Percentiles rank a stretch among this genome's conserved stretches.
Evolutionary conservation across 1,140 invertebrate genomes (phyloP).

Genomic region (Hirudo medicinalis): DNA sequence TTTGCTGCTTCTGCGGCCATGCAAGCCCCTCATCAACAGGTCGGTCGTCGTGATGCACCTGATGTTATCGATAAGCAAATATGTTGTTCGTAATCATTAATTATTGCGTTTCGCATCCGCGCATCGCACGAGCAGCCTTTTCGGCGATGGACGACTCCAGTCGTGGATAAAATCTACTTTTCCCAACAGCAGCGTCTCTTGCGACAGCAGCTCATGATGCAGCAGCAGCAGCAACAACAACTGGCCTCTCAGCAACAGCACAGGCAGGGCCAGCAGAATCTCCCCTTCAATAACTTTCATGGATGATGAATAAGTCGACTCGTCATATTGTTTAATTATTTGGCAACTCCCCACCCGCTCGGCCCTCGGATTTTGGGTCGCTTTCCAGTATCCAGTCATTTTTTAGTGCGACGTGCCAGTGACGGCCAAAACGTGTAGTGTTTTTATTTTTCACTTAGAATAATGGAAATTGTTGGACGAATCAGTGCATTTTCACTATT

Average conservation of each 20-base stretch:
- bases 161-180: neutral
- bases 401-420: too few relatives aligned
- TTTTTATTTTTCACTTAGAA: too few relatives aligned
- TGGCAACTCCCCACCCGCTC: too few relatives aligned
- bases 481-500: too few relatives aligned
- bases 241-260: neutral
- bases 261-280: neutral
- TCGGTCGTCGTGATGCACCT: neutral
- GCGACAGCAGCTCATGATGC: neutral
- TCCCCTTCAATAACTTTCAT: conserved; percentile 1
- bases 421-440: too few relatives aligned
- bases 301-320: neutral
- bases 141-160: neutral
- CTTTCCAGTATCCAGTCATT: too few relatives aligned
- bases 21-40: conserved; percentile 3
- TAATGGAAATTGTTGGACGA: too few relatives aligned
- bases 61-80: neutral
- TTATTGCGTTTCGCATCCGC: neutral
- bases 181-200: neutral
- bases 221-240: conserved; percentile 1
- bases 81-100: neutral
- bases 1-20: neutral
- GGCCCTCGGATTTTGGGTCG: too few relatives aligned
- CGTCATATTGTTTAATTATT: too few relatives aligned
- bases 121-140: too few relatives aligned